Conservation (phyloP, 1,140 invertebrate genomes). For the Limonius californicus region DNA sequence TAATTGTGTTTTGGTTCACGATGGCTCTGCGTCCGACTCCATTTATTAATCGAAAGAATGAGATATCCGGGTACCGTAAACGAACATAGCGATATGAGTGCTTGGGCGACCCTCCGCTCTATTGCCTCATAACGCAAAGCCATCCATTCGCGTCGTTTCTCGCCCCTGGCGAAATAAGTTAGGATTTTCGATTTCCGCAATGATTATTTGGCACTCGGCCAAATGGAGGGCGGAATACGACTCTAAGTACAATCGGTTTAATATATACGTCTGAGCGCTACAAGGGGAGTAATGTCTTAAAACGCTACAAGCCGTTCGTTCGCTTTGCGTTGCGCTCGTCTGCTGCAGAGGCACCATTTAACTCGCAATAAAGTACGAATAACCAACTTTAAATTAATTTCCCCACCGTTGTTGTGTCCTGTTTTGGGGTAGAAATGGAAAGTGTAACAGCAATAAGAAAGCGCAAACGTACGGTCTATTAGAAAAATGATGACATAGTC, state of each 20-base stretch:
- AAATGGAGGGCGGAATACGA: conserved; percentile 21
- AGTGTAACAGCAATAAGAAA: no score
- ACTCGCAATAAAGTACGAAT: no score
- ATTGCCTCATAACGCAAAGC: not conserved
- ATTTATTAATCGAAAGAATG: conserved; percentile 20
- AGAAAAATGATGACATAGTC: no score
- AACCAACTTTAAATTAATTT: no score
- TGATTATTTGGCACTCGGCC: conserved; percentile 37
- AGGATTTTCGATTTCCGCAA: conserved; percentile 41
- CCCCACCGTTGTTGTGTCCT: no score
- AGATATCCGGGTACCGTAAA: conserved; percentile 1
- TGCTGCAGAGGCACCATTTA: no score
- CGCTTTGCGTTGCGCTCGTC: no score
- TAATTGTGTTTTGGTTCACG: no score
- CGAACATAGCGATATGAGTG: conserved; percentile 17
- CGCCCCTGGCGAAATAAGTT: conserved; percentile 36
- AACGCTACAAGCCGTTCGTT: no score
- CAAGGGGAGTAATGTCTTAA: not conserved
- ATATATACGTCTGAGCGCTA: not conserved
- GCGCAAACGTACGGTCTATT: no score
- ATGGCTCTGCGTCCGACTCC: not conserved
- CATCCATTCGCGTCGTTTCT: conserved; percentile 31
- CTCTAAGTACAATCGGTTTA: conserved; percentile 10
- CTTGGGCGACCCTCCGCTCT: conserved; percentile 3
- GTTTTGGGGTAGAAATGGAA: no score